Evolutionary conservation across 2,797 vertebrate genomes (phyloP).

Genomic region (Lophotriccus pileatus): DNA sequence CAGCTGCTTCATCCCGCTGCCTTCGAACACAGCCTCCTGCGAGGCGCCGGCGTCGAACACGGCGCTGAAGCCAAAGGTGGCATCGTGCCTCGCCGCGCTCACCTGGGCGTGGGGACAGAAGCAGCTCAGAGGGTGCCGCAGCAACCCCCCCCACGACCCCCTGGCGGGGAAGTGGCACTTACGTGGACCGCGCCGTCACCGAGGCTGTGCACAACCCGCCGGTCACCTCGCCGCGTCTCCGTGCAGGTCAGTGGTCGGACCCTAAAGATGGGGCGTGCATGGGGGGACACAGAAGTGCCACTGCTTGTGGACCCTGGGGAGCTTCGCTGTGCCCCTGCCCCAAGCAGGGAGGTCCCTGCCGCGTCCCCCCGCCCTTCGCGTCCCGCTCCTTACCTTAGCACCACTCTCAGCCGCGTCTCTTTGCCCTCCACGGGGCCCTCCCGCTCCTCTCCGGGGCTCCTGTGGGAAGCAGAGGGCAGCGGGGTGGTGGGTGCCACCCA

Average conservation of each 20-base stretch:
- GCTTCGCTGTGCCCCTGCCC: not conserved
- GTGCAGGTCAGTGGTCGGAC: conserved; percentile 73
- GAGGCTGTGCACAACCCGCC: conserved; percentile 66
- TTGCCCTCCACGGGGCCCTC: not conserved
- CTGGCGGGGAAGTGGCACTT: not conserved
- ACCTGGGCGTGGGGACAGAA: not conserved
- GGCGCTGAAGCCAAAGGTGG: conserved; percentile 69
- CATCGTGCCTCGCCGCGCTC: conserved; percentile 40
- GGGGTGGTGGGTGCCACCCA: not conserved
- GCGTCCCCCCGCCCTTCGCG: fast-evolving
- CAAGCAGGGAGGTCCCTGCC: fast-evolving
- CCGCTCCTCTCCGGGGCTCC: not conserved
- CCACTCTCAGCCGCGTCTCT: conserved; percentile 66
- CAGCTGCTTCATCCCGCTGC: conserved; percentile 70
- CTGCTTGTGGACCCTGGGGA: not conserved
- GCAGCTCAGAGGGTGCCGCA: not conserved
- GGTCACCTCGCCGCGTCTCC: conserved; percentile 66
- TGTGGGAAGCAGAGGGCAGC: not conserved
- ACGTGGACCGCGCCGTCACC: conserved; percentile 69
- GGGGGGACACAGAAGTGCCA: not conserved
- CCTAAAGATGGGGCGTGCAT: not conserved
- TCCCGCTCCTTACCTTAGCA: conserved; percentile 61
- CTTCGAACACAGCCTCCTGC: conserved; percentile 74
- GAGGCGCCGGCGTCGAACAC: conserved; percentile 70
- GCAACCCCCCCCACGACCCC: fast-evolving